Percentiles rank a stretch among this genome's conserved stretches.
Evolutionary conservation across 2,888 invertebrate species (phyloP).

Genomic region (Sphaerolaimus hirsutus): DNA sequence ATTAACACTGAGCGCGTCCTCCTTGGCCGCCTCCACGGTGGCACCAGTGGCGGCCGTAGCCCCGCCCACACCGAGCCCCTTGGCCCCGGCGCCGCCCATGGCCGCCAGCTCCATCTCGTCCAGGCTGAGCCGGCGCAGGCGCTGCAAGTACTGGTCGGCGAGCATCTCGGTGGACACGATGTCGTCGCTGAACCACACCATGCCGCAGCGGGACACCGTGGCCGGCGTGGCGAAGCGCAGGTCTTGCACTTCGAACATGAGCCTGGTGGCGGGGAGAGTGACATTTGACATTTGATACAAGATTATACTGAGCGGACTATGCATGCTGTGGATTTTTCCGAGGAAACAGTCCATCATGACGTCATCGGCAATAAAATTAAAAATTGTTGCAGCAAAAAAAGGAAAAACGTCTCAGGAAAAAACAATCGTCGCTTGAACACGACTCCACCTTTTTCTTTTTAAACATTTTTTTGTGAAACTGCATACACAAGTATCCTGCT

Average conservation of each 20-base stretch:
- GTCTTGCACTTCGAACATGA: slow-evolving; percentile 56
- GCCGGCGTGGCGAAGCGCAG: slow-evolving; percentile 89
- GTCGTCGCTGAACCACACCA: slow-evolving; percentile 99
- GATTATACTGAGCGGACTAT: too few species aligned
- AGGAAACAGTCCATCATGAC: not conserved
- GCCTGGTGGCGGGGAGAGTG: too few species aligned
- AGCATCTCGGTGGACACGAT: slow-evolving; percentile 95
- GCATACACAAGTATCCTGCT: too few species aligned
- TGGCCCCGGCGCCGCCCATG: slow-evolving; percentile 4
- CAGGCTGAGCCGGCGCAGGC: slow-evolving; percentile 33
- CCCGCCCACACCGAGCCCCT: slow-evolving; percentile 14
- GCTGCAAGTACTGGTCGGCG: slow-evolving; percentile 74
- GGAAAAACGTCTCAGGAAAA: too few species aligned
- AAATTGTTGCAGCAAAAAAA: too few species aligned
- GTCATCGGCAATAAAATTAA: too few species aligned
- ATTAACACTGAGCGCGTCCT: slow-evolving; percentile 5
- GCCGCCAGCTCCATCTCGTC: slow-evolving; percentile 11
- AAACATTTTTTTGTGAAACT: too few species aligned
- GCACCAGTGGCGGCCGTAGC: slow-evolving; percentile 42
- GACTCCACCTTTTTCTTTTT: too few species aligned
- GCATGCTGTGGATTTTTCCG: too few species aligned
- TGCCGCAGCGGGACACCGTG: slow-evolving; percentile 95
- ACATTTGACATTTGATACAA: too few species aligned
- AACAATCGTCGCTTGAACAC: too few species aligned
- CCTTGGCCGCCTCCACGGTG: slow-evolving; percentile 6